Evolutionary conservation across 1,140 invertebrate genomes (phyloP).

Genomic region (Drosophila carrolli): DNA sequence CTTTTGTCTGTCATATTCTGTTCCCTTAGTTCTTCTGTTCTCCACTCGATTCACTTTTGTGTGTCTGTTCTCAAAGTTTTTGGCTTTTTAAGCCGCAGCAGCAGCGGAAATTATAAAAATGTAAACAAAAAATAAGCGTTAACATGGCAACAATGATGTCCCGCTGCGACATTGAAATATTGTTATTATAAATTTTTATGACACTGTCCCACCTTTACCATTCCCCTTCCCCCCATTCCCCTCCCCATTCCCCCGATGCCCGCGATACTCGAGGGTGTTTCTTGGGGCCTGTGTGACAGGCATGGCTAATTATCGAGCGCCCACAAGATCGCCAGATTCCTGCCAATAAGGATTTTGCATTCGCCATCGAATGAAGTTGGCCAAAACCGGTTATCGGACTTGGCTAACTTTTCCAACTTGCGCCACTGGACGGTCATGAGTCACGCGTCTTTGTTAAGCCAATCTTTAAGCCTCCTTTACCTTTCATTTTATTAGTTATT

Average conservation of each 20-base stretch:
- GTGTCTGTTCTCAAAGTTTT: slow-evolving; percentile 15
- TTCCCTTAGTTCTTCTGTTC: slow-evolving; percentile 4
- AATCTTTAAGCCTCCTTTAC: too few relatives aligned
- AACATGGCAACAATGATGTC: slow-evolving; percentile 84
- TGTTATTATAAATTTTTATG: slow-evolving; percentile 82
- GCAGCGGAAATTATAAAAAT: slow-evolving; percentile 61
- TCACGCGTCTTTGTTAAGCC: too few relatives aligned
- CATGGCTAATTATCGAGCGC: slow-evolving; percentile 44
- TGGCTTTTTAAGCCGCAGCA: slow-evolving; percentile 38
- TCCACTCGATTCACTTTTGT: slow-evolving; percentile 5
- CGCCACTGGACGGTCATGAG: too few relatives aligned
- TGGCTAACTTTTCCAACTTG: not conserved
- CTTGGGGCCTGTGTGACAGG: slow-evolving; percentile 11
- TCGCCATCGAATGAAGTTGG: slow-evolving; percentile 1
- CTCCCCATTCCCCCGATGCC: not conserved
- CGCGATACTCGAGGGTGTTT: slow-evolving; percentile 4
- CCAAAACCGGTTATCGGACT: slow-evolving; percentile 2
- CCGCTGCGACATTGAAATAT: slow-evolving; percentile 83
- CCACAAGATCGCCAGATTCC: slow-evolving; percentile 12
- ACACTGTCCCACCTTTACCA: slow-evolving; percentile 63
- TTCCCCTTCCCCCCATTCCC: slow-evolving; percentile 1
- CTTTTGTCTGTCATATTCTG: slow-evolving; percentile 41
- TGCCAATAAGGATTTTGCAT: slow-evolving; percentile 14
- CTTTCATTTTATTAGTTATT: too few relatives aligned
- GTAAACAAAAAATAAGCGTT: slow-evolving; percentile 82